A percentile compares a stretch with the other conserved stretches of the same genome.
phyloP scores from a whole-genome alignment of 1,140 invertebrate species.

The Papilio polyxenes region DNA sequence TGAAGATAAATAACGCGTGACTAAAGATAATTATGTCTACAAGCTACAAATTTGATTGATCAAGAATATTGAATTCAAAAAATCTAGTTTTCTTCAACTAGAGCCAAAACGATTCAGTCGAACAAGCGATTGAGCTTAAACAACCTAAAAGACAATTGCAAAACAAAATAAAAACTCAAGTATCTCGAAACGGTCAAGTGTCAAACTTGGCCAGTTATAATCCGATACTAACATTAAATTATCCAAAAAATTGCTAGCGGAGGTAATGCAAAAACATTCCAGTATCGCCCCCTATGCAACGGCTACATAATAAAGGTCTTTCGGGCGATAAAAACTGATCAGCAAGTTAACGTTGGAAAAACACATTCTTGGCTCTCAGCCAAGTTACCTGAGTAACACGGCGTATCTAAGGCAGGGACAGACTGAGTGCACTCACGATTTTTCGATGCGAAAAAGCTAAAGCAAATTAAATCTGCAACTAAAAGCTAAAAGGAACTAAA shows the following conservation, averaged over 20 bases:
- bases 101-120: too few relatives aligned
- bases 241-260: slow-evolving; percentile 72
- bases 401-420: slow-evolving; percentile 1
- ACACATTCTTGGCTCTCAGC: slow-evolving; percentile 77
- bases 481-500: slow-evolving; percentile 9
- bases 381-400: slow-evolving; percentile 69
- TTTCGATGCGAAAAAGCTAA: slow-evolving; percentile 15
- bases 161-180: slow-evolving; percentile 11
- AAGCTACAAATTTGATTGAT: too few relatives aligned
- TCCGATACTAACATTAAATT: slow-evolving; percentile 75
- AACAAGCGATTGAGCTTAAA: neutral
- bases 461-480: slow-evolving; percentile 21
- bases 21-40: too few relatives aligned
- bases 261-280: slow-evolving; percentile 45
- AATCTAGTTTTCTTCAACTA: too few relatives aligned
- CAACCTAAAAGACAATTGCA: neutral
- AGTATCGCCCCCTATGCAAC: slow-evolving; percentile 45
- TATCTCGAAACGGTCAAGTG: slow-evolving; percentile 42
- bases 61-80: too few relatives aligned
- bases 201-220: slow-evolving; percentile 77
- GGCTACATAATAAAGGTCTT: slow-evolving; percentile 77
- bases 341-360: slow-evolving; percentile 78
- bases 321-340: slow-evolving; percentile 81
- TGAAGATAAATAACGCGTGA: neutral
- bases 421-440: slow-evolving; percentile 14